Percentiles rank a stretch among this genome's conserved stretches.
Conservation (phyloP, 2,888 invertebrate genomes). For the Caenorhabditis sp. region DNA sequence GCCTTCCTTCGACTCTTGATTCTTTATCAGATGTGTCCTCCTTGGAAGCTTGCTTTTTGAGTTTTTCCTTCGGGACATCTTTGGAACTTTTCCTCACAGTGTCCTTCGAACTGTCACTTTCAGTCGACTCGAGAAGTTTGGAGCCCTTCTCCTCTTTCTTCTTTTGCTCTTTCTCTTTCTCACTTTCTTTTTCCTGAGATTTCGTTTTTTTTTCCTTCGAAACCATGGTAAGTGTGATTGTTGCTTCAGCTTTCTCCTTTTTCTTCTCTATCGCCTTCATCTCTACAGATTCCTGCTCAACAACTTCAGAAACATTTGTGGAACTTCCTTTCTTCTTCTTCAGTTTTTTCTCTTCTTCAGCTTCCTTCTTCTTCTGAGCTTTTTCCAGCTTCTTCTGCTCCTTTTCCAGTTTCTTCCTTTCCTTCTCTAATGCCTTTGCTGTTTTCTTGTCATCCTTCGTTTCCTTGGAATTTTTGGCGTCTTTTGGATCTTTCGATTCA, state of each 20-base stretch:
- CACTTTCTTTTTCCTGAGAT: not conserved
- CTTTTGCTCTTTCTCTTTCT: not conserved
- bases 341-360: conserved; percentile 67
- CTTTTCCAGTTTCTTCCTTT: conserved; percentile 65
- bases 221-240: conserved; percentile 44
- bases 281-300: conserved; percentile 60
- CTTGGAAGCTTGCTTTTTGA: conserved; percentile 6
- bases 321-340: conserved; percentile 66
- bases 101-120: not conserved
- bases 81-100: not conserved
- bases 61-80: not conserved
- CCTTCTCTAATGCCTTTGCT: conserved; percentile 62
- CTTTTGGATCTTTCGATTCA: conserved; percentile 9
- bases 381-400: conserved; percentile 68
- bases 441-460: conserved; percentile 59
- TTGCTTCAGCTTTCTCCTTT: conserved; percentile 60
- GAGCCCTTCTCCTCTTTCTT: not conserved
- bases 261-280: conserved; percentile 56
- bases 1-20: not conserved
- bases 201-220: conserved; percentile 13
- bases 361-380: conserved; percentile 66
- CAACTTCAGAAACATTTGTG: conserved; percentile 55
- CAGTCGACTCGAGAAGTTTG: not conserved
- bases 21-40: conserved; percentile 17
- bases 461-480: not conserved